phyloP scores from a whole-genome alignment of 2,888 invertebrate genomes.

The Zhuqinia jingwanae region DNA sequence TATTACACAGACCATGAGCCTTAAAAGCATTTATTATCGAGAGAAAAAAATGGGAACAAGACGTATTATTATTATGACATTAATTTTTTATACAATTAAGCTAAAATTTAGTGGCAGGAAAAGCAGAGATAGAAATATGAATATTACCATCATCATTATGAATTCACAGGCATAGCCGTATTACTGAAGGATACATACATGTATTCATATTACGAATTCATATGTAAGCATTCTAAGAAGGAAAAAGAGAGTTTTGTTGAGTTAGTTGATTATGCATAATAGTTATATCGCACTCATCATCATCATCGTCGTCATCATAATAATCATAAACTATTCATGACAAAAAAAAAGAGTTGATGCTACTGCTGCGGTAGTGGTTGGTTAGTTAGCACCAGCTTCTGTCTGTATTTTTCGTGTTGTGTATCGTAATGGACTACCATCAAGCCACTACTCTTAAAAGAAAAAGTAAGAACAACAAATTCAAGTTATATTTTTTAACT shows the following conservation, averaged over 20 bases:
- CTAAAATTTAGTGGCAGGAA: slow-evolving; percentile 38
- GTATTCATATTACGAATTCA: too few species aligned
- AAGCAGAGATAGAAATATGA: slow-evolving; percentile 27
- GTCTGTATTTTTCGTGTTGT: not conserved
- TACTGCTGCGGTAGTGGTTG: slow-evolving; percentile 16
- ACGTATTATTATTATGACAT: slow-evolving; percentile 57
- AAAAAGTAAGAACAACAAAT: slow-evolving; percentile 48
- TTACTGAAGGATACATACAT: not conserved
- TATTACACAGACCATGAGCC: slow-evolving; percentile 2
- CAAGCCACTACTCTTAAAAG: not conserved
- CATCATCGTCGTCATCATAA: slow-evolving; percentile 66
- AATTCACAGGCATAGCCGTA: slow-evolving; percentile 31
- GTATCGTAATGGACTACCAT: not conserved
- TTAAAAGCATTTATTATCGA: too few species aligned
- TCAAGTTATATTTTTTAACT: slow-evolving; percentile 65
- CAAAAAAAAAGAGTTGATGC: not conserved
- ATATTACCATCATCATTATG: not conserved
- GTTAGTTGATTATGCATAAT: slow-evolving; percentile 58
- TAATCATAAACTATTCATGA: slow-evolving; percentile 69
- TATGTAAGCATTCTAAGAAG: not conserved
- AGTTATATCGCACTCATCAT: slow-evolving; percentile 63
- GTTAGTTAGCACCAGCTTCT: slow-evolving; percentile 29
- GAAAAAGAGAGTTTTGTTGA: slow-evolving; percentile 7
- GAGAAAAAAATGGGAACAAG: slow-evolving; percentile 42
- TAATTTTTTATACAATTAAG: slow-evolving; percentile 63